These are phyloP conservation scores for Schizopygopsis malacanthus DNA, from an alignment of 2,797 vertebrate species.

Conservation along the genomic window DNA sequence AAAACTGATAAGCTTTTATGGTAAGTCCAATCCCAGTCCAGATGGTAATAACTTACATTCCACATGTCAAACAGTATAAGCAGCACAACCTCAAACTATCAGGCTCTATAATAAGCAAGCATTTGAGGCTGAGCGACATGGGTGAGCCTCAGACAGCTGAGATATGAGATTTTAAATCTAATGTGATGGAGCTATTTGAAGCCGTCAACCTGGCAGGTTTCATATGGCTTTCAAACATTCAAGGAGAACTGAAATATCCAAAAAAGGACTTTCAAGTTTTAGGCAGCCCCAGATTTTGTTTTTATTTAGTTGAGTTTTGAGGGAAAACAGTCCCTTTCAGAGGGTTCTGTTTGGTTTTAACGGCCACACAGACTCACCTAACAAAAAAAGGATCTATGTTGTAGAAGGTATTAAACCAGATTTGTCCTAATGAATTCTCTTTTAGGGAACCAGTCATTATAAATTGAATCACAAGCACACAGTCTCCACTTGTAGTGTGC, in stretches of 20 bases:
- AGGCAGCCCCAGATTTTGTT: constrained; percentile 37
- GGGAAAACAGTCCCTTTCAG: constrained; percentile 2
- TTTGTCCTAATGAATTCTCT: constrained; percentile 30
- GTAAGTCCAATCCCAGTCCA: neutral
- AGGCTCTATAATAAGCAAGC: constrained; percentile 45
- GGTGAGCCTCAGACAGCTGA: constrained; percentile 51
- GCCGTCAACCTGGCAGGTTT: constrained; percentile 47
- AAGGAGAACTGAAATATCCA: constrained; percentile 44
- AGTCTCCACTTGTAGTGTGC: neutral
- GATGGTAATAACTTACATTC: constrained; percentile 26
- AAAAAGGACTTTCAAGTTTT: constrained; percentile 41
- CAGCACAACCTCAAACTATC: constrained; percentile 43
- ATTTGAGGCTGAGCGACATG: constrained; percentile 42
- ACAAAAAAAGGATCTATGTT: neutral
- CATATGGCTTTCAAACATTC: constrained; percentile 42
- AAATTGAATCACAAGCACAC: constrained; percentile 40
- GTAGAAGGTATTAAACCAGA: neutral
- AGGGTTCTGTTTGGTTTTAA: constrained; percentile 32
- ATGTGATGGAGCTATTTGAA: constrained; percentile 58
- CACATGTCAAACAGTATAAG: constrained; percentile 2
- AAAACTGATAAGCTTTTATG: neutral
- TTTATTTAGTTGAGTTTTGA: constrained; percentile 26
- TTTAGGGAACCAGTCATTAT: constrained; percentile 37
- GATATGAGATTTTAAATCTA: constrained; percentile 58
- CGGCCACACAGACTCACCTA: neutral